Base-by-base conservation (phyloP, 2,888 invertebrate species). In the Empis stercorea region DNA sequence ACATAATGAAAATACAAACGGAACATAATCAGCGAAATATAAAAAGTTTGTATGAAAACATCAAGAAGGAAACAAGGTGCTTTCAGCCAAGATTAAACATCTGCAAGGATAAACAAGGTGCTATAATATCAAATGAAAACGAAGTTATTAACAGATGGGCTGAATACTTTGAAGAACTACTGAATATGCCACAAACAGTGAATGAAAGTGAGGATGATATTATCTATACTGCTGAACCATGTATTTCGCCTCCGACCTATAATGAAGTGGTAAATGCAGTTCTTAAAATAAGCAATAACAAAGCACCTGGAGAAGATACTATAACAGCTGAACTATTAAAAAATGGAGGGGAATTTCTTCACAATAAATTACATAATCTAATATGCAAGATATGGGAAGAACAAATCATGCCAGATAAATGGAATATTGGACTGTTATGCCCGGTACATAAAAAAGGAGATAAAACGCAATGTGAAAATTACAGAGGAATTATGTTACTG, bases 291-390 rank as follows among this genome's bases (percentile, higher is more conserved):
- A 32, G 32, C 4, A 17, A n/a, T 11, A 45, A 45, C n/a, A 46
- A 41, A 41, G 45, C 45, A 9, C 41, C 45, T n/a, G 44, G 45
- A 16, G 20, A 13, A 17, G 40, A 46, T 16, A 23, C 30, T 13
- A 34, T 46, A 17, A 15, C 45, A 32, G 45, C 45, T 20, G 45
- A 46, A 20, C 45, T 46, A 16, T 14, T 37, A 7, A 40, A 46
- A 40, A 10, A 2, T 10, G 41, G 41, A 30, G 45, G 40, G 14
- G 32, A 30, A 11, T n/a, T 23, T 20, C 11, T 40, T 11, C n/a
- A 17, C 9, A 10, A 20, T n/a, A 13, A 5, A 17, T 9, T 40
- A 40, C 34, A 32, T 11, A 5, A 13, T 11, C n/a, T 36, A 13
- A 9, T 44, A 13, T 13, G 14, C 2, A 6, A n/a, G n/a, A 20